Conservation (phyloP, 1,140 invertebrate genomes). For the Helicoverpa armigera region DNA sequence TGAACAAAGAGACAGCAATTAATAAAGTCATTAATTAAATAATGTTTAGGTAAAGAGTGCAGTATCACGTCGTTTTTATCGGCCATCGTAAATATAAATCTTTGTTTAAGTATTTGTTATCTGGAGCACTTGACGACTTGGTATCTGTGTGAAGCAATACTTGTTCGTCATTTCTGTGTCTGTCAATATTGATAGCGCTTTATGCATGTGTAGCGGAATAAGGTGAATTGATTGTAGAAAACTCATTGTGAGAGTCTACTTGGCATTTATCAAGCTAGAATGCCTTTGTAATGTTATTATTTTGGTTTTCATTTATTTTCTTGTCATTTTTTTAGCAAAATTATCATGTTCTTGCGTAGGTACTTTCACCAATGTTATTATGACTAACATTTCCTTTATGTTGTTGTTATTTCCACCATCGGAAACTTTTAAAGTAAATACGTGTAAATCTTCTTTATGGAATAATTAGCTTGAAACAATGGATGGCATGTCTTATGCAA, state of each 20-base stretch:
- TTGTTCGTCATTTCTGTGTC: background rate
- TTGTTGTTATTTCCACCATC: background rate
- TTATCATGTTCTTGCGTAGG: too few relatives aligned
- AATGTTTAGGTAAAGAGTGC: background rate
- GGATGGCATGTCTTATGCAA: conserved; percentile 3
- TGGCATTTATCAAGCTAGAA: too few relatives aligned
- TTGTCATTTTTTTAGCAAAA: too few relatives aligned
- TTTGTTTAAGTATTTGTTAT: conserved; percentile 31
- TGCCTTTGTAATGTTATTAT: too few relatives aligned
- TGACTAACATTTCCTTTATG: too few relatives aligned
- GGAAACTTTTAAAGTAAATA: background rate
- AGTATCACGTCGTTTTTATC: conserved; percentile 20
- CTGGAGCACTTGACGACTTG: background rate
- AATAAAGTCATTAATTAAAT: conserved; percentile 5
- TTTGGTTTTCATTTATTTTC: too few relatives aligned
- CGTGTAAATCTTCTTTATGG: background rate
- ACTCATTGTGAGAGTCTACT: too few relatives aligned
- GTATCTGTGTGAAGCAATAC: conserved; percentile 1
- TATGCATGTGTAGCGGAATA: background rate
- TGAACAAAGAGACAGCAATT: conserved; percentile 3
- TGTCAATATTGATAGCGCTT: background rate
- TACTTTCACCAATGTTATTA: too few relatives aligned
- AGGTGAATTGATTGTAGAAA: too few relatives aligned
- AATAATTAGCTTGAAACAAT: background rate
- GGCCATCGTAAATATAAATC: conserved; percentile 11